Evolutionary conservation across 2,113 vertebrate genomes (phyloP).

Genomic region (Natator depressus): DNA sequence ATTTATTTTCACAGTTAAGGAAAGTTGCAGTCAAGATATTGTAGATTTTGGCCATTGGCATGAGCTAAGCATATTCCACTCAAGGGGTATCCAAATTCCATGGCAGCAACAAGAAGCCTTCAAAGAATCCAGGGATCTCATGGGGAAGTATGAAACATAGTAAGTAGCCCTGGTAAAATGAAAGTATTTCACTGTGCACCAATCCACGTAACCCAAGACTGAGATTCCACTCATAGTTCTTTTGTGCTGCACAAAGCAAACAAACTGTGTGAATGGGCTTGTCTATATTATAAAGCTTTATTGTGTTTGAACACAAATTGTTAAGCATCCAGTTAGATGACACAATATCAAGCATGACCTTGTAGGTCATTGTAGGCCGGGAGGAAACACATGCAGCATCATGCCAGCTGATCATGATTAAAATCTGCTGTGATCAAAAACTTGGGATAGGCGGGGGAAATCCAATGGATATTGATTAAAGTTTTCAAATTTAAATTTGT

Average conservation of each 20-base stretch:
- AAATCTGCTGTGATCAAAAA: background rate
- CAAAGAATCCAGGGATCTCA: background rate
- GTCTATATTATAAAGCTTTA: background rate
- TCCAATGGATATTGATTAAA: background rate
- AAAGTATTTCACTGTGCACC: background rate
- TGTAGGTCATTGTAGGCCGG: background rate
- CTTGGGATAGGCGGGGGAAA: background rate
- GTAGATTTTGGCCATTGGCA: background rate
- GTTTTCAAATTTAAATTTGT: background rate
- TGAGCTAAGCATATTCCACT: background rate
- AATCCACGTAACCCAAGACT: background rate
- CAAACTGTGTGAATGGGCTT: background rate
- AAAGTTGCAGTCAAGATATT: background rate
- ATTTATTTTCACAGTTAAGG: background rate
- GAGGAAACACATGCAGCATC: fast-evolving
- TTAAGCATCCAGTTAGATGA: background rate
- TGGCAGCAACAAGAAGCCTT: background rate
- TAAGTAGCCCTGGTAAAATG: background rate
- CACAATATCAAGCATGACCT: fast-evolving
- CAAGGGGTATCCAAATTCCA: background rate
- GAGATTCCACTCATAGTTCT: background rate
- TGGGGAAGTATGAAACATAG: background rate
- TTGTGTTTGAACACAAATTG: background rate
- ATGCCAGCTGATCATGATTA: background rate
- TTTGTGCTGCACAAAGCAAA: background rate